phyloP scores from a whole-genome alignment of 2,113 vertebrate genomes.

The Octodon degus region DNA sequence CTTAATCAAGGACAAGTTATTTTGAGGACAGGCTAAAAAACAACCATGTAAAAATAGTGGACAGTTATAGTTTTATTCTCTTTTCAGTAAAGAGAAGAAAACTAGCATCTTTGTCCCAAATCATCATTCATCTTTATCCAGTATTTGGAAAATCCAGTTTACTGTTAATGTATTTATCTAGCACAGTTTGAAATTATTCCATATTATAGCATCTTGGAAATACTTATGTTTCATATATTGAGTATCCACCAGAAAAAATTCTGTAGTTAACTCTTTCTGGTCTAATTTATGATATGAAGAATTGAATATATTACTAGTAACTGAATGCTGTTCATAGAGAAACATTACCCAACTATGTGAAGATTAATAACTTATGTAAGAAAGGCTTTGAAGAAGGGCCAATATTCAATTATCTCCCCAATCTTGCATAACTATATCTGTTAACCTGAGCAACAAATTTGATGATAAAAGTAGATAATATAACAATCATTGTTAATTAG shows the following conservation, averaged over 20 bases:
- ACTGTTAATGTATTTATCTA: neutral
- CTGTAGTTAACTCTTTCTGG: neutral
- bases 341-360: slow-evolving; percentile 32
- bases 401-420: no score
- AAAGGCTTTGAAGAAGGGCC: neutral
- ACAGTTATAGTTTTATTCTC: fast-evolving
- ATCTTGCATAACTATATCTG: no score
- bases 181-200: neutral
- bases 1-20: neutral
- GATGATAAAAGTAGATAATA: no score
- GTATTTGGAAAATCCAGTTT: neutral
- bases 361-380: neutral
- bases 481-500: no score
- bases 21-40: neutral
- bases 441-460: no score
- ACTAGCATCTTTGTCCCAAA: slow-evolving; percentile 48
- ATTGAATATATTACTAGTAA: neutral
- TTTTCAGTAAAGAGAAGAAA: neutral
- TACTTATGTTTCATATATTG: neutral
- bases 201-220: neutral
- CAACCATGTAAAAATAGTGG: neutral
- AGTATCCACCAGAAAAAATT: slow-evolving; percentile 6
- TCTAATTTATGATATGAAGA: slow-evolving; percentile 6
- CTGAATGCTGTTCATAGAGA: neutral
- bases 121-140: slow-evolving; percentile 13